Evolutionary conservation across 2,113 vertebrate species (phyloP), one percentile per base, ranked within the genome.

Genomic region (Lagopus muta): DNA sequence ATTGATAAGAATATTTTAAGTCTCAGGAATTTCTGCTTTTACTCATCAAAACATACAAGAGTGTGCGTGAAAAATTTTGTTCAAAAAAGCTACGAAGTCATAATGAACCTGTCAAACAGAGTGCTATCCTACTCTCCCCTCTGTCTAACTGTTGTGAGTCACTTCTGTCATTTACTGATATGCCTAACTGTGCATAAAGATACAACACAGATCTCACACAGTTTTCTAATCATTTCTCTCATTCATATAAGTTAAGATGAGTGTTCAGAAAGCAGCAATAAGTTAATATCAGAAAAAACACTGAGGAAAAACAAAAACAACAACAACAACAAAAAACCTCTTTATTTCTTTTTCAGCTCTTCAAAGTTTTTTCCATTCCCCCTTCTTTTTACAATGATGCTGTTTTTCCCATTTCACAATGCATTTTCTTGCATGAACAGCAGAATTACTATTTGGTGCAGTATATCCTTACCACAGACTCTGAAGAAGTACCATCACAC

Each of bases 371-470:
- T 52, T 9, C 2, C 1, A 40, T 89, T 89, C 47, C 5, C 17
- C 4, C 2, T 73, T 50, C 28, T 72, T 69, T 19, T 82, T 40
- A 19, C 8, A 5, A 2, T 55, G 5, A 17, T 67, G 14, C 0
- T 43, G 4, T 57, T 65, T 92, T 84, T 89, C 34, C 13, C 50
- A 4, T 55, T 75, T 72, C 11, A 1, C 47, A 18, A 28, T 52
- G 22, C 32, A 47, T 61, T 40, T 61, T 18, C 6, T 67, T 79
- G 72, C 57, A 30, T 88, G 69, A 81, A n/a, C 8, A 88, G 10
- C 16, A 48, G 3, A 75, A 40, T 8, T 82, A 3, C 11, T 50
- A 1, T 1, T 5, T 42, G 13, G 3, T 72, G 1, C 30, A 27
- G 19, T 61, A 20, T 24, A 21, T 8, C 74, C 64, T 78, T 72